phyloP scores from a whole-genome alignment of 1,140 invertebrate genomes.

The Doryteuthis pealeii region DNA sequence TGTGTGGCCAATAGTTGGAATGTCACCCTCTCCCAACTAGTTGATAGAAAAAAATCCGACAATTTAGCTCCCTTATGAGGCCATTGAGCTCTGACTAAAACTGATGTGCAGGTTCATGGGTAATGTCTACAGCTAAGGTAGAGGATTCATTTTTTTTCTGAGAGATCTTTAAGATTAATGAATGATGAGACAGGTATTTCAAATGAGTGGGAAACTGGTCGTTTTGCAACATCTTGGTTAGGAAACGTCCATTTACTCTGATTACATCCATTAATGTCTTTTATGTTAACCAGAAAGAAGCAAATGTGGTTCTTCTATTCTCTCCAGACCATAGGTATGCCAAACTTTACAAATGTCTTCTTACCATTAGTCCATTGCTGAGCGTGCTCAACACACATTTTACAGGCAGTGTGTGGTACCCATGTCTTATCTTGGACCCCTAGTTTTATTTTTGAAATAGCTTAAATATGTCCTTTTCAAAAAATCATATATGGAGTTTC shows the following conservation, averaged over 20 bases:
- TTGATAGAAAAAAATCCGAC: no score
- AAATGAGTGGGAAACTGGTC: background rate
- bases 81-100: no score
- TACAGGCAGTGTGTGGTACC: background rate
- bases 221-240: background rate
- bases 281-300: no score
- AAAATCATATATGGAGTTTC: background rate
- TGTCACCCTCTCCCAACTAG: no score
- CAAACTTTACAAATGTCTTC: background rate
- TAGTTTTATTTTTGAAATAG: constrained; percentile 1
- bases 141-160: background rate
- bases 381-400: background rate
- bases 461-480: background rate
- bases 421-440: background rate
- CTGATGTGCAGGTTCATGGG: background rate
- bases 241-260: background rate
- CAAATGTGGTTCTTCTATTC: background rate
- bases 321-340: background rate
- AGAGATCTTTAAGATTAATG: background rate
- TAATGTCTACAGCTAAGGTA: background rate
- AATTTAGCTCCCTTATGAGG: background rate
- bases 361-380: background rate
- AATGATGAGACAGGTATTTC: no score
- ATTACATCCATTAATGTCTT: no score
- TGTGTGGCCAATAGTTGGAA: no score